phyloP scores from a whole-genome alignment of 2,888 invertebrate genomes.

The Tipula lateralis region DNA sequence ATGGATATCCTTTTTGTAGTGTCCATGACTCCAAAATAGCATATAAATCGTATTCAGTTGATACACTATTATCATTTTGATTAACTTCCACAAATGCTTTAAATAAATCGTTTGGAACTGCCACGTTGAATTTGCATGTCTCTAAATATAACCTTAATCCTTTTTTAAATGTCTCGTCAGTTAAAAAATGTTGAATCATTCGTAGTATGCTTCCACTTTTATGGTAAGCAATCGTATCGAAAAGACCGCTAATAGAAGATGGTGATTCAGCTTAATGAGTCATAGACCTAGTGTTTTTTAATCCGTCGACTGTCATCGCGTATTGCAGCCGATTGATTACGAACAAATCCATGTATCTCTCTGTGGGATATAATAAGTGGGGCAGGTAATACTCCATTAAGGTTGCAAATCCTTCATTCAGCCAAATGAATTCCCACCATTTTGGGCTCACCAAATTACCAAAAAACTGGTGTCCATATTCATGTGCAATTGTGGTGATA shows the following conservation, averaged over 20 bases:
- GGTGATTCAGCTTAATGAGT: conserved; percentile 77
- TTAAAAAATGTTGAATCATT: conserved; percentile 81
- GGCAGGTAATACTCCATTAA: conserved; percentile 62
- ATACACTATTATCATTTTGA: neutral
- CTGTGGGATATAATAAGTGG: conserved; percentile 54
- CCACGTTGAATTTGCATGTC: conserved; percentile 35
- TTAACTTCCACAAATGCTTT: conserved; percentile 36
- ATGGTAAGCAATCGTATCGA: conserved; percentile 80
- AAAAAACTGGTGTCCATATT: conserved; percentile 52
- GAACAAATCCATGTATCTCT: conserved; percentile 72
- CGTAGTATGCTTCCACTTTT: conserved; percentile 66
- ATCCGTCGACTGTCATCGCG: conserved; percentile 67
- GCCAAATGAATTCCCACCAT: conserved; percentile 56
- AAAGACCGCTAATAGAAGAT: conserved; percentile 74
- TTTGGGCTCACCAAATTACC: conserved; percentile 46
- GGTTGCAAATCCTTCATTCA: conserved; percentile 63
- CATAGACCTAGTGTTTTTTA: conserved; percentile 72
- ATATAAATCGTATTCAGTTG: neutral
- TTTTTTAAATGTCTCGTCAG: conserved; percentile 61
- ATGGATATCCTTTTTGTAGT: conserved; percentile 56
- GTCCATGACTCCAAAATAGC: conserved; percentile 59
- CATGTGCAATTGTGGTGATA: conserved; percentile 45
- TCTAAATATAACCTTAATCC: conserved; percentile 52
- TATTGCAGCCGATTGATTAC: conserved; percentile 68
- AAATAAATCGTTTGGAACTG: conserved; percentile 47